These are phyloP conservation scores for Ophioderma brevispina DNA, from an alignment of 35 echinoderm and acorn worm genomes.

Conservation along the genomic window DNA sequence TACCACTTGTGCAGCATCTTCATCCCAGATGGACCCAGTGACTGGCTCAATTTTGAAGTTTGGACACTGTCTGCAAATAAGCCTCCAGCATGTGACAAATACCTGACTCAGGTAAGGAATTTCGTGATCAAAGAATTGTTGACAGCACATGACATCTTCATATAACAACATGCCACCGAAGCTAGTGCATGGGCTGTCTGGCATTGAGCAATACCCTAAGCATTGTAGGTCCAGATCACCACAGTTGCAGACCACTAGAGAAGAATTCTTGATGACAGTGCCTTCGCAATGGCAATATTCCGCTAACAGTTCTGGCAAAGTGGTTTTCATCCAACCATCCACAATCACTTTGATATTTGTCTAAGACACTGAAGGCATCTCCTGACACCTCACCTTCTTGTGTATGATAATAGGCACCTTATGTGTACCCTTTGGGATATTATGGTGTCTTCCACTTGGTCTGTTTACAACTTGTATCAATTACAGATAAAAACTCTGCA, in stretches of 20 bases:
- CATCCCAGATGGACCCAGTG: neutral
- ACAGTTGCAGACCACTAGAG: conserved; percentile 73
- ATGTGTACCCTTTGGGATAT: neutral
- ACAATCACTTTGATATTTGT: neutral
- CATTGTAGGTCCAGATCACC: conserved; percentile 88
- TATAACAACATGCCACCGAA: conserved; percentile 79
- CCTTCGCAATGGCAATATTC: too few relatives aligned
- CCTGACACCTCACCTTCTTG: too few relatives aligned
- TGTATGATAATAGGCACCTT: too few relatives aligned
- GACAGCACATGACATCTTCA: conserved; percentile 67
- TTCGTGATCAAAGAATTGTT: neutral
- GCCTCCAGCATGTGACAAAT: neutral
- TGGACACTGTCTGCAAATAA: neutral
- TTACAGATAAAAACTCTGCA: conserved; percentile 69
- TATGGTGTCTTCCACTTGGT: neutral
- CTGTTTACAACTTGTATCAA: conserved; percentile 25
- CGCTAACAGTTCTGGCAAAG: too few relatives aligned
- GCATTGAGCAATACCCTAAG: conserved; percentile 76
- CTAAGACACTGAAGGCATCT: neutral
- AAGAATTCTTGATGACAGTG: conserved; percentile 20
- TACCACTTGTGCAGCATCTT: neutral
- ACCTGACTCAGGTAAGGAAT: neutral
- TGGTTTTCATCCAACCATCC: too few relatives aligned
- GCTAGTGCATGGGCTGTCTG: conserved; percentile 51
- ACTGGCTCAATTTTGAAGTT: neutral